phyloP scores from a whole-genome alignment of 2,888 invertebrate species.

The Hemithea aestivaria region DNA sequence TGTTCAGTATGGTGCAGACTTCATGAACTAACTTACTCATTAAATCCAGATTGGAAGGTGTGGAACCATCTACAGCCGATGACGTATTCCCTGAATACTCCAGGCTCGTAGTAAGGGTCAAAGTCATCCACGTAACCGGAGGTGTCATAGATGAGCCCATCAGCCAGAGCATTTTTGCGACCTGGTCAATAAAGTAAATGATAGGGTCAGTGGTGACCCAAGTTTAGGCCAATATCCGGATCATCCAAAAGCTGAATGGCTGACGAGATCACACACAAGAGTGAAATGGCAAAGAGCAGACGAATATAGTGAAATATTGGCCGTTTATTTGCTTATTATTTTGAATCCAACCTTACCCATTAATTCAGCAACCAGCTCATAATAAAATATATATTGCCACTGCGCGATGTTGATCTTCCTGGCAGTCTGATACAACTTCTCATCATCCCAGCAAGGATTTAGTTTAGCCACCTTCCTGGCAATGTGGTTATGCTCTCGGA shows the following conservation, averaged over 20 bases:
- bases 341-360: too few species aligned
- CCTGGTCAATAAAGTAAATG: conserved; percentile 19
- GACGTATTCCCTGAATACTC: conserved; percentile 80
- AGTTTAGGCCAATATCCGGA: too few species aligned
- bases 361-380: conserved; percentile 87
- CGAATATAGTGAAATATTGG: too few species aligned
- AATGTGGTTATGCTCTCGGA: conserved; percentile 86
- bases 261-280: too few species aligned
- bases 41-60: conserved; percentile 35
- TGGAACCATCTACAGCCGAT: conserved; percentile 79
- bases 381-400: conserved; percentile 88
- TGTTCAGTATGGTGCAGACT: too few species aligned
- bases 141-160: conserved; percentile 39
- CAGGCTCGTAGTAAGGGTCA: conserved; percentile 76
- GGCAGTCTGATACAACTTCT: conserved; percentile 80
- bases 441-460: conserved; percentile 93
- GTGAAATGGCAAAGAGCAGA: too few species aligned
- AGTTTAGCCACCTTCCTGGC: conserved; percentile 57
- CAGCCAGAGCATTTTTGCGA: conserved; percentile 30
- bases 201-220: too few species aligned
- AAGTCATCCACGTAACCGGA: conserved; percentile 80
- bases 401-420: conserved; percentile 86
- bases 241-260: too few species aligned
- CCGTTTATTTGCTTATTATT: too few species aligned
- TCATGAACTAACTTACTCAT: conserved; percentile 35